phyloP scores from a whole-genome alignment of 53 echinoderm and acorn worm species.

The Echinometra lucunter region DNA sequence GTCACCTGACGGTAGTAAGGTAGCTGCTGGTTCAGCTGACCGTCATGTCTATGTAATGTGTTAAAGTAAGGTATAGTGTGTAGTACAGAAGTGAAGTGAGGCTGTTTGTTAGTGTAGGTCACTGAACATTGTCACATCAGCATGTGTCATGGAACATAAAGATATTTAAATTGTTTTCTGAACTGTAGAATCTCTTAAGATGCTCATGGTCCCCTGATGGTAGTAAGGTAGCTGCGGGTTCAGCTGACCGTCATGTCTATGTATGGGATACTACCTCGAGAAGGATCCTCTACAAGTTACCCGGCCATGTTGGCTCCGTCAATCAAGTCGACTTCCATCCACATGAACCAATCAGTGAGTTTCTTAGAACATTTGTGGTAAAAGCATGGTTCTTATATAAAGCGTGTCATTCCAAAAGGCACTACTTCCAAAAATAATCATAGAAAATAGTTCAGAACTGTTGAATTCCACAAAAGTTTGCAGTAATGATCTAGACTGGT shows the following conservation, averaged over 20 bases:
- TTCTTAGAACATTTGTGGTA: neutral
- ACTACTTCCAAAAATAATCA: too few relatives aligned
- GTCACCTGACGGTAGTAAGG: slow-evolving; percentile 97
- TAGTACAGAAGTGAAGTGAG: too few relatives aligned
- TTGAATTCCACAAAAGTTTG: too few relatives aligned
- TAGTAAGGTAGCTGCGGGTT: slow-evolving; percentile 95
- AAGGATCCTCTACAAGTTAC: slow-evolving; percentile 95
- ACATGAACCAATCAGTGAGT: slow-evolving; percentile 94
- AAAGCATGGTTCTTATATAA: neutral
- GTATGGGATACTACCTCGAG: slow-evolving; percentile 98
- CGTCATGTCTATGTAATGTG: slow-evolving; percentile 95
- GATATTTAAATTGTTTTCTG: neutral
- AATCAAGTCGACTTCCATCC: slow-evolving; percentile 99
- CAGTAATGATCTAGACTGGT: too few relatives aligned
- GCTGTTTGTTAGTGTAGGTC: too few relatives aligned
- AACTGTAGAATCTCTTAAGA: slow-evolving; percentile 86
- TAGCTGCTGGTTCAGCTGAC: slow-evolving; percentile 97
- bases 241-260: slow-evolving; percentile 97
- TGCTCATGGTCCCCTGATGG: slow-evolving; percentile 98
- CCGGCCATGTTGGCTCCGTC: slow-evolving; percentile 96
- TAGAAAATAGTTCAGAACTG: too few relatives aligned
- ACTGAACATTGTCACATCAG: too few relatives aligned
- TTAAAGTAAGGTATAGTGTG: too few relatives aligned
- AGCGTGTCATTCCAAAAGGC: too few relatives aligned
- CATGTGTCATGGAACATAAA: neutral